Conservation (phyloP, 2,797 vertebrate species). For the Brachyalestes nurse region DNA sequence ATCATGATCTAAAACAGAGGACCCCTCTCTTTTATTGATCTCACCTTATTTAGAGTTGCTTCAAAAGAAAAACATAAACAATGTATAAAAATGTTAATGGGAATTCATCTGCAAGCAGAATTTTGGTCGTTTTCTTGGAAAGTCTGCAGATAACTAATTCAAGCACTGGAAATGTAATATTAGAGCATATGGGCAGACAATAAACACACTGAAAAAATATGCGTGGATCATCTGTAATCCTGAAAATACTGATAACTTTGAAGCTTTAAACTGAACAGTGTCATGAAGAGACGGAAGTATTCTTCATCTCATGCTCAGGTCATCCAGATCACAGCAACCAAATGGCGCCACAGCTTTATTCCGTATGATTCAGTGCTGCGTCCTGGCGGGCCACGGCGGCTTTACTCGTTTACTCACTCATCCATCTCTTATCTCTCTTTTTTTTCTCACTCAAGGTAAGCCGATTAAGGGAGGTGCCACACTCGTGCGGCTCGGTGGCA, state of each 20-base stretch:
- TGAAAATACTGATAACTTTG: background rate
- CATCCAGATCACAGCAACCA: conserved; percentile 30
- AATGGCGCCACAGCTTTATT: conserved; percentile 43
- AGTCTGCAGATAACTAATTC: background rate
- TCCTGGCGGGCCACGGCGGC: conserved; percentile 41
- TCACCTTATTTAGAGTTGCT: background rate
- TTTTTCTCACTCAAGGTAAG: conserved; percentile 56
- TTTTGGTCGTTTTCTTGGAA: background rate
- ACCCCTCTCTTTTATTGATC: background rate
- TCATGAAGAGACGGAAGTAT: background rate
- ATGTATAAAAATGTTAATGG: too few species aligned
- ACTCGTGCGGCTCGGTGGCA: conserved; percentile 48
- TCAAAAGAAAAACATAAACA: background rate
- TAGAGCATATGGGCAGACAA: background rate
- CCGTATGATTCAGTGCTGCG: conserved; percentile 33
- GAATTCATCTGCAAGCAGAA: background rate
- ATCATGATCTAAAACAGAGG: too few species aligned
- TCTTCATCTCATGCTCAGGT: conserved; percentile 21
- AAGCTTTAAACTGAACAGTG: background rate
- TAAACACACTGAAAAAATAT: background rate
- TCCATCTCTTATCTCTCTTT: conserved; percentile 44
- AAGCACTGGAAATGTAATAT: background rate
- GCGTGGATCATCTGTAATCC: background rate
- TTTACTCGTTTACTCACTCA: conserved; percentile 53
- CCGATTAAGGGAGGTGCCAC: conserved; percentile 59